Evolutionary conservation across 2,797 vertebrate genomes (phyloP), one percentile per base, ranked within the genome.

Genomic region (Cossypha dichroa): DNA sequence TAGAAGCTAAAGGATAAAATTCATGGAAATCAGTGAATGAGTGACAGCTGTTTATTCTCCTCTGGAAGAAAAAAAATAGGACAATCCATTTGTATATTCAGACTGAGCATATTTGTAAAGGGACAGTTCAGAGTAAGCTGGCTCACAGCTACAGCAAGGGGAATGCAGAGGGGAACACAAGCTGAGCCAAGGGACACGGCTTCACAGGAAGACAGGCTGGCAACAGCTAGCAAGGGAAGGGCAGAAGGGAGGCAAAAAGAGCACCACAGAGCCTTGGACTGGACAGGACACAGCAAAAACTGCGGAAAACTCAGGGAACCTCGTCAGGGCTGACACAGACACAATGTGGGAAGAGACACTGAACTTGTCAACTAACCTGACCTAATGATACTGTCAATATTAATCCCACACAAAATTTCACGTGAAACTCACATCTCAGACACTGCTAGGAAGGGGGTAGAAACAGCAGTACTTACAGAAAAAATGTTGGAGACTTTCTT

Each of bases 1-100:
- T 95, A 41, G 90, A 90, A 72, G 29, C 77, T 95, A 41, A 86
- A 91, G 34, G 72, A 94, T 92, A 81, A 95, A 93, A 90, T 93
- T 93, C 14, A 87, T 84, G 75, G 79, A 87, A 90, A 92, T 88
- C 3, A 17, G 72, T 92, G 86, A 90, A 75, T 55, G 78, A 2
- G 18, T 4, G 22, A 93, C 15, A 96, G 77, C 40, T 10, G 9
- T 96, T 77, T 95, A 79, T 91, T 87, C 43, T 80, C 34, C 64
- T 84, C 91, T 82, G 82, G 56, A 62, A 93, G 91, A 83, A 60
- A 60, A 84, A 92, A 90, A 92, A 64, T 11, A 63, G 15, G 40
- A 94, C 85, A 91, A 92, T 86, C 55, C 51, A 90, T 88, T 91
- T 85, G 81, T 85, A 95, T 96, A 84, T 48, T 70, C 68, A 94